Conservation (phyloP, 2,797 vertebrate genomes). For the Thaleichthys pacificus region DNA sequence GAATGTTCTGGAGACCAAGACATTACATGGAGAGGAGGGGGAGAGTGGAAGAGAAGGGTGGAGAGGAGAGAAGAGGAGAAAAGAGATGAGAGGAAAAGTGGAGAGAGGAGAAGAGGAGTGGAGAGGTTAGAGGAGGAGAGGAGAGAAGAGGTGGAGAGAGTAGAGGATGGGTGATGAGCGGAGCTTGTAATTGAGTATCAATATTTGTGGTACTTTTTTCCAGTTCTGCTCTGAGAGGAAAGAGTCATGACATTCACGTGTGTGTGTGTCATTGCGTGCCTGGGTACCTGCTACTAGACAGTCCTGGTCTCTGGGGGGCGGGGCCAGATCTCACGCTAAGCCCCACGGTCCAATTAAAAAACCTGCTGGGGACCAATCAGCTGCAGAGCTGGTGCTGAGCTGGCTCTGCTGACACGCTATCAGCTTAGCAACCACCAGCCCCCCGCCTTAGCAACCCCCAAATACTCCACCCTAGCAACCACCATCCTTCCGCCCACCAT, state of each 20-base stretch:
- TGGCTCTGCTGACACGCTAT: conserved; percentile 1
- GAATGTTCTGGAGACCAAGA: neutral
- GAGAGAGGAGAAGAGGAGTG: neutral
- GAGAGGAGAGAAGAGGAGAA: no score
- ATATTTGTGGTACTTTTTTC: no score
- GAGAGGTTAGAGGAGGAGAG: neutral
- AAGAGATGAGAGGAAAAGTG: neutral
- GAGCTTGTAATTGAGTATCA: no score
- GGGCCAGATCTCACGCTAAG: conserved; percentile 67
- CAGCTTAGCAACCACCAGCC: no score
- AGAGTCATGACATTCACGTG: conserved; percentile 45
- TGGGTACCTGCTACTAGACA: neutral
- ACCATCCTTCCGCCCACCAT: no score
- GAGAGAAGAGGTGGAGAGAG: neutral
- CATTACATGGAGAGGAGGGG: neutral
- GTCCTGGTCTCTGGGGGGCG: conserved; percentile 54
- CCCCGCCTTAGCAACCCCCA: conserved; percentile 59
- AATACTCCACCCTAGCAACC: no score
- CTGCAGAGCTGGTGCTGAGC: conserved; percentile 35
- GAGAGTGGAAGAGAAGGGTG: no score
- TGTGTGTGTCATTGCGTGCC: conserved; percentile 4
- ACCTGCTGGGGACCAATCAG: conserved; percentile 52
- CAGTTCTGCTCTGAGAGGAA: conserved; percentile 34
- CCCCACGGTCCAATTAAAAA: conserved; percentile 71
- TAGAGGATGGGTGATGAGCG: no score